A percentile compares a stretch with the other conserved stretches of the same genome.
Evolutionary conservation across 2,797 vertebrate species (phyloP).

Genomic region (Falco biarmicus): DNA sequence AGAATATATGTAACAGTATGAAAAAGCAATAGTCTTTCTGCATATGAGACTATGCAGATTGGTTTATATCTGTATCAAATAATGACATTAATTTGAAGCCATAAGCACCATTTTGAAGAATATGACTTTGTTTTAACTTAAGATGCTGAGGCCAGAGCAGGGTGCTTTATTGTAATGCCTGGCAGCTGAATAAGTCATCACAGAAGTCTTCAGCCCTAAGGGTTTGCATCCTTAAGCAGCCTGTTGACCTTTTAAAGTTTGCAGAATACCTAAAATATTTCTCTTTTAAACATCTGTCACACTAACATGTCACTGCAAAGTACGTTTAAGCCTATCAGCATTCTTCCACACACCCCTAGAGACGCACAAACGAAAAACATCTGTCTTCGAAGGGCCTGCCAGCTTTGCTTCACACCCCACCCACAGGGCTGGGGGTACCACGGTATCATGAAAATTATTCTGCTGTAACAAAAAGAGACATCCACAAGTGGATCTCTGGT

Average conservation of each 20-base stretch:
- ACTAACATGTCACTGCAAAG: not conserved
- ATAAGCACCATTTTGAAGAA: not conserved
- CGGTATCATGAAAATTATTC: rapidly evolving
- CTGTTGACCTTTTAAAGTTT: not conserved
- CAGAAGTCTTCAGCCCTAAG: not conserved
- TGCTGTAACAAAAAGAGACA: not conserved
- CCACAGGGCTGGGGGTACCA: no score
- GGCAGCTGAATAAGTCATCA: not conserved
- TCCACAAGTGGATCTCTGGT: not conserved
- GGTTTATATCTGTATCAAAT: not conserved
- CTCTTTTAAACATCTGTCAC: not conserved
- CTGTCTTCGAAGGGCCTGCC: not conserved
- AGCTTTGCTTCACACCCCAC: not conserved
- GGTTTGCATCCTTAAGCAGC: not conserved
- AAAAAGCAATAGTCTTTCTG: not conserved
- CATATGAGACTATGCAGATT: not conserved
- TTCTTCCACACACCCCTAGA: not conserved
- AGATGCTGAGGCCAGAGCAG: not conserved
- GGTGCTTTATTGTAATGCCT: not conserved
- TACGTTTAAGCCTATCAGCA: not conserved
- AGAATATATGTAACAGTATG: rapidly evolving
- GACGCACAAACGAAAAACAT: not conserved
- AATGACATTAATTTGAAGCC: not conserved
- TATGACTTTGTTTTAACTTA: not conserved
- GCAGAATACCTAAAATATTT: not conserved